Base-by-base conservation (phyloP, 2,797 vertebrate genomes). In the Xiphorhynchus erythropygius region DNA sequence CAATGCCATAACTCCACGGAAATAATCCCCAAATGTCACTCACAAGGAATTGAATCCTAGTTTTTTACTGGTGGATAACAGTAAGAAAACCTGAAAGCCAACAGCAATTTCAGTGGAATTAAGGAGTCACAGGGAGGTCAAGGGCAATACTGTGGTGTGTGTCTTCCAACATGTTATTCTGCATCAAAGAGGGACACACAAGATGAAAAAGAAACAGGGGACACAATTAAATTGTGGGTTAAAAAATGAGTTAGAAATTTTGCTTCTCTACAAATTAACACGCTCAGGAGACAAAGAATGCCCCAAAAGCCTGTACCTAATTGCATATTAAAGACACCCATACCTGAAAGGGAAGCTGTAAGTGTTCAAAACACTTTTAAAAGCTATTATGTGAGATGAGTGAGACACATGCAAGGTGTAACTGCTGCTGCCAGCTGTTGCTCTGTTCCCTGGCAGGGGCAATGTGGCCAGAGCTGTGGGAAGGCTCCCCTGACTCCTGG, bases 251-350 rank as follows among this genome's bases (percentile, higher is more conserved):
- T 44, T 46, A 47, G 30, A 57, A 75, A 47, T n/a, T 19, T 19
- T 67, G 18, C 7, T 75, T 67, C 57, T 60, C 83, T 46, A 77
- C 21, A 49, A 70, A 32, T 59, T n/a, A 49, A 24, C 28, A n/a
- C 5, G 9, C 42, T 57, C 6, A 17, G 13, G 33, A 28, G 28
- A 84, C 33, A 64, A 88, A 78, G 16, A 76, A 87, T 41, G 28
- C 19, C 46, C 76, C 46, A n/a, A 73, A 73, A 87, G n/a, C 50
- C 46, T 60, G 0, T 8, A 73, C 15, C 24, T 71, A 55, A 63
- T 10, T 37, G n/a, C 39, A 7, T 7, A 32, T 47, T 71, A 59
- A 82, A 60, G 37, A 1, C 13, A 30, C 10, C 6, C 1, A 0
- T 18, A 73, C 62, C 35, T 69, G 19, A 42, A 76, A 50, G 11